phyloP scores from a whole-genome alignment of 2,113 vertebrate genomes.

The Melospiza georgiana region DNA sequence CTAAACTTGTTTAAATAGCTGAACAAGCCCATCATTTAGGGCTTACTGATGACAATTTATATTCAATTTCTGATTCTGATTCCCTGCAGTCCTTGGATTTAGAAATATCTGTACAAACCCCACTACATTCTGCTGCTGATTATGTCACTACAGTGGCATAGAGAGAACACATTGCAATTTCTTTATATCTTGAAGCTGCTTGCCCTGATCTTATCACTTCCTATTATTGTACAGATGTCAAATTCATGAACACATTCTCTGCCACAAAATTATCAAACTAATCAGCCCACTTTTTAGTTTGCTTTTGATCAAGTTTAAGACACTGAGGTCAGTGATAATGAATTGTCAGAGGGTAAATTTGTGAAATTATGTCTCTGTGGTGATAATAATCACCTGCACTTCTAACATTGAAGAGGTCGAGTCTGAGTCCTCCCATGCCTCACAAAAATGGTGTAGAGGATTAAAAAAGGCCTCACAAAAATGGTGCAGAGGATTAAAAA shows the following conservation, averaged over 20 bases:
- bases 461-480: background rate
- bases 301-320: background rate
- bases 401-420: rapidly evolving
- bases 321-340: background rate
- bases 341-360: background rate
- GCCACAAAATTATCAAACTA: background rate
- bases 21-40: background rate
- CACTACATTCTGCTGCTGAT: background rate
- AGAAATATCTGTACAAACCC: background rate
- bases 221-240: background rate
- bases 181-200: background rate
- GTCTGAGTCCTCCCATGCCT: background rate
- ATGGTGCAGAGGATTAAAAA: background rate
- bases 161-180: background rate
- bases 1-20: background rate
- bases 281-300: background rate
- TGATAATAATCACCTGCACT: background rate
- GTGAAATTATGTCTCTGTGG: background rate
- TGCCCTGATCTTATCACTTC: background rate
- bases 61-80: background rate
- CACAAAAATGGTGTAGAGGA: background rate
- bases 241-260: background rate
- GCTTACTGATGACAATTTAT: background rate
- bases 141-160: background rate
- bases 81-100: background rate